Base-by-base conservation (phyloP, 2,888 invertebrate species). In the Cephonodes hylas region DNA sequence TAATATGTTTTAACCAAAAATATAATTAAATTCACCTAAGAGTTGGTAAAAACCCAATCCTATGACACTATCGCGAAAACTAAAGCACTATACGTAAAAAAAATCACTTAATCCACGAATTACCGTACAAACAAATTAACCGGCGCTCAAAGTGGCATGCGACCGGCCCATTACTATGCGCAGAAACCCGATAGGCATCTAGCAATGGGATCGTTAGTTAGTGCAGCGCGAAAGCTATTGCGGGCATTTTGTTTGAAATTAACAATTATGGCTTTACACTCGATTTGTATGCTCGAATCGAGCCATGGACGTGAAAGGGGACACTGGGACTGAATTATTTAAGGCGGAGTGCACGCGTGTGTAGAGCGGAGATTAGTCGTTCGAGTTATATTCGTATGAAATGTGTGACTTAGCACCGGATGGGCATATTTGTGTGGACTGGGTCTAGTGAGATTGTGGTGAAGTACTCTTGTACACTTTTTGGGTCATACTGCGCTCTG, bases 181-280 rank as follows among this genome's bases (percentile, higher is more conserved):
- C 83, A 84, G 91, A 89, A 91, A 91, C 84, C 84, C 88, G 91
- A 91, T 91, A 89, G 91, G 89, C 87, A 91, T 91, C 88, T 88
- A 79, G 81, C 86, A 88, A 88, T 86, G 83, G 85, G 81, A 85
- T 90, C 89, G 89, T 91, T 91, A 91, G 89, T 91, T 88, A 89
- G 86, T 78, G 73, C 83, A 79, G 79, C 79, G 84, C 80, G 83
- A 85, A 84, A 84, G 85, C 88, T 84, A 89, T 87, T 85, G 88
- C 85, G 80, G 75, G 89, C 86, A 88, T 88, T 89, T 88, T 85
- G 86, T 83, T 86, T 80, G 85, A 90, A 89, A 91, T 91, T 91
- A 90, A 91, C 91, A 90, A 89, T 89, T 89, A 90, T 88, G 83
- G 86, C 73, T 73, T 73, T 79, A 81, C 84, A 82, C 84, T 84